Conservation (phyloP, 2,888 invertebrate genomes). For the Aphidoletes aphidimyza region DNA sequence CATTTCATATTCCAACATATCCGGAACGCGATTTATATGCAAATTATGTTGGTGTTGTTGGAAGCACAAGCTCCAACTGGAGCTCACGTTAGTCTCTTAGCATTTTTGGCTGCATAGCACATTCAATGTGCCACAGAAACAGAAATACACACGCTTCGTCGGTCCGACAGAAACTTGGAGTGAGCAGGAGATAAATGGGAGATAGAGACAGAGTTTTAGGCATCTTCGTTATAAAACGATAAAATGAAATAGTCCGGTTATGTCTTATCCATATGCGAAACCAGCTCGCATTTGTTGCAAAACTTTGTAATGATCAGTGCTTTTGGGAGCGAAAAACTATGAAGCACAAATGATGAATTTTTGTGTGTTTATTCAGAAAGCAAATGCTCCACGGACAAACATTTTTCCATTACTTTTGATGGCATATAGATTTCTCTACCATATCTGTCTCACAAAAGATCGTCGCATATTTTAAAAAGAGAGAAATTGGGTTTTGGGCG, state of each 20-base stretch:
- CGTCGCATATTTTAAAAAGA: too few species aligned
- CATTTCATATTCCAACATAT: constrained; percentile 35
- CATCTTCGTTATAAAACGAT: not conserved
- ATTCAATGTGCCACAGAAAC: not conserved
- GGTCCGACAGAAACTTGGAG: too few species aligned
- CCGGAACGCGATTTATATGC: constrained; percentile 41
- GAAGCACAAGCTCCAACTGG: not conserved
- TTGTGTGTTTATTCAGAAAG: not conserved
- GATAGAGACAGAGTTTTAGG: too few species aligned
- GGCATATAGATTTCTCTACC: too few species aligned
- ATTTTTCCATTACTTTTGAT: not conserved
- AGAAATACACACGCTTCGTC: too few species aligned
- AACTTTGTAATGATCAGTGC: constrained; percentile 23
- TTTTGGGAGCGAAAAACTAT: not conserved
- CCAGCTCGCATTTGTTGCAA: not conserved
- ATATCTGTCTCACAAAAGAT: not conserved
- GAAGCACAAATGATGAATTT: not conserved
- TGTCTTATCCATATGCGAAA: constrained; percentile 1
- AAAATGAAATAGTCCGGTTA: not conserved
- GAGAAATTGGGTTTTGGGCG: too few species aligned
- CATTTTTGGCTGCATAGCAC: not conserved
- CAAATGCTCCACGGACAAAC: not conserved
- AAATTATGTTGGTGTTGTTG: not conserved
- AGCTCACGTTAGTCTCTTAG: not conserved
- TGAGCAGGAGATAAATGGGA: too few species aligned